These are phyloP conservation scores for Papilio dardanus DNA, from an alignment of 1,140 invertebrate species.

Conservation along the genomic window DNA sequence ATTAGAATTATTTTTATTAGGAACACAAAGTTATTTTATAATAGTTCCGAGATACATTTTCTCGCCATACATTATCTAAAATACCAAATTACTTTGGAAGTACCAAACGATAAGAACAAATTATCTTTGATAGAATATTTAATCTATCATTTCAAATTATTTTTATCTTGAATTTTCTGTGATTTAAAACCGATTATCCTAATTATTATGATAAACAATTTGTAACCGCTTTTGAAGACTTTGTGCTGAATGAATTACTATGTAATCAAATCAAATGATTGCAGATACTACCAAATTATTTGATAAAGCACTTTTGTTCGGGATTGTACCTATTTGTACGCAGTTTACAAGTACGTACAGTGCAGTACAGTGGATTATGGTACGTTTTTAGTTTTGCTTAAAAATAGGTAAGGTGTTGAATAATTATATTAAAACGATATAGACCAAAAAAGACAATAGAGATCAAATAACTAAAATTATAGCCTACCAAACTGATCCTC, in stretches of 20 bases:
- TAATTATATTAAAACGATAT: no score
- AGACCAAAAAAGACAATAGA: no score
- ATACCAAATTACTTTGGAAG: not conserved
- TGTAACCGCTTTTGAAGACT: not conserved
- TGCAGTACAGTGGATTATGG: not conserved
- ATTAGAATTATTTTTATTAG: no score
- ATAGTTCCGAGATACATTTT: not conserved
- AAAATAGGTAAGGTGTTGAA: no score
- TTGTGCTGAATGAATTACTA: not conserved
- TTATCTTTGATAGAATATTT: not conserved
- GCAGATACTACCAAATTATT: not conserved
- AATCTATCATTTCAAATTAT: not conserved
- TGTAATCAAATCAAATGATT: not conserved
- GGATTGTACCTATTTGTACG: not conserved
- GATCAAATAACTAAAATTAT: no score
- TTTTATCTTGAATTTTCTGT: not conserved
- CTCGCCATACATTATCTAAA: not conserved
- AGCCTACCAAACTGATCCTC: constrained; percentile 65
- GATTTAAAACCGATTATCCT: constrained; percentile 23
- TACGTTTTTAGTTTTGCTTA: not conserved
- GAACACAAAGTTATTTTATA: no score
- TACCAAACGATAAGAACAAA: not conserved
- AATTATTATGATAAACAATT: not conserved
- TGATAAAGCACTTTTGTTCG: constrained; percentile 4
- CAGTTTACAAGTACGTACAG: constrained; percentile 4